Conservation (phyloP, 1,140 invertebrate species). For the Heliothis virescens region DNA sequence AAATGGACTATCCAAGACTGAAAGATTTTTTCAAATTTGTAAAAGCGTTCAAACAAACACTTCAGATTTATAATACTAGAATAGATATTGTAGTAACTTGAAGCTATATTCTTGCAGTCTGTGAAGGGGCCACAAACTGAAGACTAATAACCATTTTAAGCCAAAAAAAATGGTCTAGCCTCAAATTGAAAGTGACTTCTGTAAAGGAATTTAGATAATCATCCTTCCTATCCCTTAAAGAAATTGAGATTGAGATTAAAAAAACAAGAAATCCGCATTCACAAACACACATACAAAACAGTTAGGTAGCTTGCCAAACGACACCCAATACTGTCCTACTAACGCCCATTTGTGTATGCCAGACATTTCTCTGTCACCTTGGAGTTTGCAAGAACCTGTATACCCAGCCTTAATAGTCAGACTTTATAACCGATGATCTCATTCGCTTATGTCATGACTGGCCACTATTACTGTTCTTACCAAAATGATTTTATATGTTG, state of each 20-base stretch:
- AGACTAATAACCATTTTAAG: no score
- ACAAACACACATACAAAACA: neutral
- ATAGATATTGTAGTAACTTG: no score
- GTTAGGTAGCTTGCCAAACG: neutral
- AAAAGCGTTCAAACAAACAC: no score
- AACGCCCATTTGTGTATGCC: neutral
- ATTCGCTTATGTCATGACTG: conserved; percentile 25
- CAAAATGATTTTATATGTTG: conserved; percentile 1
- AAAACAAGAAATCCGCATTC: neutral
- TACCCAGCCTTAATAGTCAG: conserved; percentile 32
- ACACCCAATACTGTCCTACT: conserved; percentile 10
- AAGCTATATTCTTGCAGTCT: no score
- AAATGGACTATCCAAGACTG: no score
- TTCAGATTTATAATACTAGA: no score
- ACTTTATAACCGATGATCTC: conserved; percentile 28
- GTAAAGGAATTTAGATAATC: no score
- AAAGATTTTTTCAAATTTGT: no score
- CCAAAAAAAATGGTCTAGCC: no score
- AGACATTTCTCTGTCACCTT: conserved; percentile 43
- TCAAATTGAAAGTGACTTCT: no score
- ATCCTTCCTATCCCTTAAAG: neutral
- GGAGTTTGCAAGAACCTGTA: neutral
- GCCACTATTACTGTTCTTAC: neutral
- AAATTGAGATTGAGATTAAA: no score
- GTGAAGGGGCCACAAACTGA: no score